Base-by-base conservation (phyloP, 2,888 invertebrate species). In the Chorisops tibialis region DNA sequence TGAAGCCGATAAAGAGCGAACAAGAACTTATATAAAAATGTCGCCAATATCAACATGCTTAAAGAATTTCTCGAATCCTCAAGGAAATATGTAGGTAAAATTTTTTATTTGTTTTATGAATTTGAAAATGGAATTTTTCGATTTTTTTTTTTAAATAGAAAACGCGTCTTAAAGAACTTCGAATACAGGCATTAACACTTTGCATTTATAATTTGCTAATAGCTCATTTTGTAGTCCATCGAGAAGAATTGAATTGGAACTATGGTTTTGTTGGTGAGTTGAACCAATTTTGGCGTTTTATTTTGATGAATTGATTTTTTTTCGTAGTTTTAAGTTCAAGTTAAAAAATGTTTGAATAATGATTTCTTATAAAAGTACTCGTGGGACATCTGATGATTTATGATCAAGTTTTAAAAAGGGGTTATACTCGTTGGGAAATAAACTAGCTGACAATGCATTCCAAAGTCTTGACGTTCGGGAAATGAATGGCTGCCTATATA, bases 141-240 rank as follows among this genome's bases (percentile, higher is more conserved):
- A 52, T 39, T 19, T 1, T 3, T 52, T 38, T 37, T 58, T 45
- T 19, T n/a, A n/a, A n/a, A n/a, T 39, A 63, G 63, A 43, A 60
- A 12, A 52, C 39, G 50, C 52, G 56, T 43, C 43, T 63, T 54
- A 54, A 39, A 30, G 54, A 63, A 49, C 54, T 63, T 21, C 54
- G 60, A 49, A 52, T 63, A 52, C 63, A 63, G 49, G 54, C 47
- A 11, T 48, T 50, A 37, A 56, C 63, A 54, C 52, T 63, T 22
- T 60, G 49, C 16, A 5, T 60, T 30, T 63, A 60, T 37, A 63
- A 63, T 56, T 45, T 63, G 22, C 37, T 60, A 24, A 56, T 56
- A 5, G 50, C 60, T 11, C 49, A 47, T 56, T 48, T 24, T 37
- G 19, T 60, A 16, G 24, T 52, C 11, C 19, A 38, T 21, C 50